Evolutionary conservation across 2,113 vertebrate species (phyloP).

Genomic region (Monopterus albus): DNA sequence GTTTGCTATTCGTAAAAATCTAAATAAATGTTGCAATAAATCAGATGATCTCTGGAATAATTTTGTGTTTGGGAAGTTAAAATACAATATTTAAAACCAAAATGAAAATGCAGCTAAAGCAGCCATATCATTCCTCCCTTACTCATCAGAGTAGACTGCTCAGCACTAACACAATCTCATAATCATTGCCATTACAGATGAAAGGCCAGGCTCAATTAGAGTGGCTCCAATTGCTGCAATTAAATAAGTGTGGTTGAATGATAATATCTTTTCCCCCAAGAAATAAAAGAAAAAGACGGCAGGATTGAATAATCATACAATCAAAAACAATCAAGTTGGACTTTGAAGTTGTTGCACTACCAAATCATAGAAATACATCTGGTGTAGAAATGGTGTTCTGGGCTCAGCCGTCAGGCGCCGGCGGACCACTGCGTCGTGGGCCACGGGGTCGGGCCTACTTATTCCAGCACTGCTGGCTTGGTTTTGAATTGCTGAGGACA

Average conservation of each 20-base stretch:
- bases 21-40: slow-evolving; percentile 26
- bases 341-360: slow-evolving; percentile 82
- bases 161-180: slow-evolving; percentile 82
- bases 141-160: slow-evolving; percentile 76
- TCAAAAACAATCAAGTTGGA: slow-evolving; percentile 83
- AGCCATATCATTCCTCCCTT: slow-evolving; percentile 59
- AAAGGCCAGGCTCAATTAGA: slow-evolving; percentile 83
- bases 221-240: slow-evolving; percentile 86
- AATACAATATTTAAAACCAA: slow-evolving; percentile 5
- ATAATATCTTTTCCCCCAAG: slow-evolving; percentile 85
- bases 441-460: slow-evolving; percentile 66
- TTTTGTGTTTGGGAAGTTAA: slow-evolving; percentile 12
- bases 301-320: slow-evolving; percentile 85
- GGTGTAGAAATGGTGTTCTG: slow-evolving; percentile 75
- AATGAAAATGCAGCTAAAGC: slow-evolving; percentile 36
- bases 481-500: slow-evolving; percentile 66
- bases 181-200: slow-evolving; percentile 87
- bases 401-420: slow-evolving; percentile 79
- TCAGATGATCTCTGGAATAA: background rate
- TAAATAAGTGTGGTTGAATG: slow-evolving; percentile 88
- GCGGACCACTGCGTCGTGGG: slow-evolving; percentile 70
- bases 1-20: slow-evolving; percentile 34
- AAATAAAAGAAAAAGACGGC: slow-evolving; percentile 82
- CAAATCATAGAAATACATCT: slow-evolving; percentile 83
- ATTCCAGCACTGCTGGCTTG: slow-evolving; percentile 53